phyloP scores from a whole-genome alignment of 2,888 invertebrate species.

The Diadegma fenestrale region DNA sequence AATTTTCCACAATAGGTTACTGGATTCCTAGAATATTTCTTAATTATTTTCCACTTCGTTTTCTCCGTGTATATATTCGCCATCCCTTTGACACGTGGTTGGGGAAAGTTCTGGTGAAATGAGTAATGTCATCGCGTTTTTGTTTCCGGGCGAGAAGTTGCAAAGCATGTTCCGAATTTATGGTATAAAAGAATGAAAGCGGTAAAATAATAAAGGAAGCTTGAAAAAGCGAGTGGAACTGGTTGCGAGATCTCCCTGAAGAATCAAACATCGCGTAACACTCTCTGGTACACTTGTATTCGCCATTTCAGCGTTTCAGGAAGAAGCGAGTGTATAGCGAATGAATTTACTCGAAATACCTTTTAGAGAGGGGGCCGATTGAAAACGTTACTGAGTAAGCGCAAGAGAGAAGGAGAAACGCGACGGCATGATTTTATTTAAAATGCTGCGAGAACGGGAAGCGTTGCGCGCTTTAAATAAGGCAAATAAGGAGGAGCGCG shows the following conservation, averaged over 20 bases:
- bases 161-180: constrained; percentile 48
- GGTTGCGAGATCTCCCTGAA: constrained; percentile 27
- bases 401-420: constrained; percentile 48
- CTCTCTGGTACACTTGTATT: constrained; percentile 47
- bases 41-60: too few relatives aligned
- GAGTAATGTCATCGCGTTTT: neutral
- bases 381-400: constrained; percentile 34
- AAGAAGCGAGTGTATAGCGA: constrained; percentile 53
- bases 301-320: constrained; percentile 33
- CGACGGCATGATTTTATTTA: constrained; percentile 75
- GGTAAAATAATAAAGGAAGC: constrained; percentile 55
- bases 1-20: too few relatives aligned
- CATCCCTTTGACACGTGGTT: neutral
- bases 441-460: constrained; percentile 64
- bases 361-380: constrained; percentile 72
- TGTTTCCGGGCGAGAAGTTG: neutral
- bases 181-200: constrained; percentile 29
- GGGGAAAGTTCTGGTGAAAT: neutral
- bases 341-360: constrained; percentile 74
- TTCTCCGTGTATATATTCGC: neutral
- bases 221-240: neutral
- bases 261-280: constrained; percentile 45
- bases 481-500: constrained; percentile 74
- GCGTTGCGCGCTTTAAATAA: constrained; percentile 75
- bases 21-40: too few relatives aligned